Evolutionary conservation across 2,113 vertebrate species (phyloP), one percentile per base, ranked within the genome.

Genomic region (Zosterops pallidus): DNA sequence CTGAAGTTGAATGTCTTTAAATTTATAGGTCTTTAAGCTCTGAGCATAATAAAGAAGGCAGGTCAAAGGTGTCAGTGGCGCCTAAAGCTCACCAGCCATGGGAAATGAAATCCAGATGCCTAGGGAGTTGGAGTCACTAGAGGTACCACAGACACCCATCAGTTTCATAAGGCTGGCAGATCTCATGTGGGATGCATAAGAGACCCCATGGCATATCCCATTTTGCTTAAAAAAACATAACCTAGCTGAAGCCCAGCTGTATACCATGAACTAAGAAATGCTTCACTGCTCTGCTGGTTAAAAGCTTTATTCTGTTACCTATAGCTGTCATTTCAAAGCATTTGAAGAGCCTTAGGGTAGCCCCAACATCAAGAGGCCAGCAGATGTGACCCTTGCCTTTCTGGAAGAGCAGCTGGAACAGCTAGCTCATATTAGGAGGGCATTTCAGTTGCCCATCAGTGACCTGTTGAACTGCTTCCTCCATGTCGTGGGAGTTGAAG

Each of bases 341-440:
- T 83, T 90, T 64, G 28, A 64, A 64, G 57, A 77, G 12, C 59
- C 46, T 31, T 83, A 35, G n/a, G 24, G 24, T 49, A 77, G 37
- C 65, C 37, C 74, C 76, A 24, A 31, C 6, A 6, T 15, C 22
- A 39, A 46, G 47, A 69, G 20, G 28, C 23, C 0, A 0, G 25
- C 23, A 78, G 42, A 52, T 35, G 8, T 15, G 52, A 29, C 8
- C 7, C 9, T 81, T 69, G 29, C 9, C 52, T 84, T 94, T 78
- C 31, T 56, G 39, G 60, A 88, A 60, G 35, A 69, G 50, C 81
- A 89, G 49, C 59, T 49, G 42, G 21, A 71, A 20, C 31, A 41
- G 23, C 12, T 55, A 42, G 20, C 50, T 77, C 21, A 11, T 47
- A 21, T 25, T 49, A 39, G 28, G 49, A 52, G 13, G 33, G 33